phyloP scores from a whole-genome alignment of 2,888 invertebrate genomes.

The Gari tellinella region DNA sequence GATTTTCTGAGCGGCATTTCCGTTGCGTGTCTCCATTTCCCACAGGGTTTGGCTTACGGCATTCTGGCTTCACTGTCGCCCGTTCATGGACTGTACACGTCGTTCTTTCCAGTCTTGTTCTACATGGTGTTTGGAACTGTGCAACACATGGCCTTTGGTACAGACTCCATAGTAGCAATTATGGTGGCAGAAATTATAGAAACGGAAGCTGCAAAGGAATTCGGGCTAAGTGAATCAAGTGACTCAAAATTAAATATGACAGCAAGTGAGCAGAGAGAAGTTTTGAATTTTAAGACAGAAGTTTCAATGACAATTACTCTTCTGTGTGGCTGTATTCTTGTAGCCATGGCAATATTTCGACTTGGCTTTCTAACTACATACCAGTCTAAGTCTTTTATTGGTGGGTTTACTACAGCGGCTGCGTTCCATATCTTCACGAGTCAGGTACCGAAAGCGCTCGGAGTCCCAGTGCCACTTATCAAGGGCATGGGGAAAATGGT shows the following conservation, averaged over 20 bases:
- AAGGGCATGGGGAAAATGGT: conserved; percentile 67
- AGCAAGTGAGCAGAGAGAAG: conserved; percentile 19
- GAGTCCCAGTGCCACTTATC: conserved; percentile 54
- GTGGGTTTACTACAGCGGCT: conserved; percentile 74
- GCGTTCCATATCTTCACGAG: conserved; percentile 73
- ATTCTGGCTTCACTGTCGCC: conserved; percentile 73
- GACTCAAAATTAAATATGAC: conserved; percentile 2
- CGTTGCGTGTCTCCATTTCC: conserved; percentile 78
- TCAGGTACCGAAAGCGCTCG: conserved; percentile 68
- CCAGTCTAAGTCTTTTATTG: conserved; percentile 72
- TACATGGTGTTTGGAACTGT: conserved; percentile 77
- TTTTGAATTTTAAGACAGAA: conserved; percentile 56
- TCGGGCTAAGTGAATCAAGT: not conserved
- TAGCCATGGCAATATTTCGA: conserved; percentile 62
- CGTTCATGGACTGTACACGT: conserved; percentile 74
- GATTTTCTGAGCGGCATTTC: conserved; percentile 77
- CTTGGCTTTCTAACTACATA: conserved; percentile 73
- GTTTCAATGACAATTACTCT: conserved; percentile 68
- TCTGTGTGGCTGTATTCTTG: conserved; percentile 65
- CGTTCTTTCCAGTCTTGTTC: conserved; percentile 74
- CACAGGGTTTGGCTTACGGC: conserved; percentile 79
- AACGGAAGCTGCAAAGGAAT: conserved; percentile 23
- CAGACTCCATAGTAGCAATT: conserved; percentile 76
- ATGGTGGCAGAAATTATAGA: conserved; percentile 74
- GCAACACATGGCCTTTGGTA: conserved; percentile 74